Percentiles rank a stretch among this genome's conserved stretches.
Conservation (phyloP, 2,113 vertebrate genomes). For the Xiphias gladius region DNA sequence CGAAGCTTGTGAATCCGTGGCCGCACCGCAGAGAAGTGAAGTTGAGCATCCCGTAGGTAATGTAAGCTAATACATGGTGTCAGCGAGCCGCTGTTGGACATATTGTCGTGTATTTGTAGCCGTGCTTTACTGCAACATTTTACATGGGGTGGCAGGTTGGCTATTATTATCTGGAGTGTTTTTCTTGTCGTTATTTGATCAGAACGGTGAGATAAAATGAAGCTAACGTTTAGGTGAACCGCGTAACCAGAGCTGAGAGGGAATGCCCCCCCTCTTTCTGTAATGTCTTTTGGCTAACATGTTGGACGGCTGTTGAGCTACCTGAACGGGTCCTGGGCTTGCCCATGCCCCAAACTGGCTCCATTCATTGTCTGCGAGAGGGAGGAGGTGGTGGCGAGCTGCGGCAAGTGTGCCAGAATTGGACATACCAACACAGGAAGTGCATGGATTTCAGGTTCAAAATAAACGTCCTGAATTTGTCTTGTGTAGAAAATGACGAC, state of each 20-base stretch:
- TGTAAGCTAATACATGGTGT: background rate
- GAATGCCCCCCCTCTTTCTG: background rate
- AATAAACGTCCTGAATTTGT: background rate
- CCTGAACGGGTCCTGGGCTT: constrained; percentile 50
- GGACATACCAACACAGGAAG: constrained; percentile 45
- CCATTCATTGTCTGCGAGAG: constrained; percentile 79
- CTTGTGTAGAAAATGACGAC: accelerated
- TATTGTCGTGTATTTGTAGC: too few species aligned
- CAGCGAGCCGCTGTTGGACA: background rate
- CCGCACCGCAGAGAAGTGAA: constrained; percentile 79
- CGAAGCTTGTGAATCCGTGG: constrained; percentile 50
- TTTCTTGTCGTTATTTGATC: constrained; percentile 34
- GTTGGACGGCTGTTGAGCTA: background rate
- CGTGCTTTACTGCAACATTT: background rate
- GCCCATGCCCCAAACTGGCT: constrained; percentile 52
- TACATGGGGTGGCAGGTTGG: background rate
- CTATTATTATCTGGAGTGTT: background rate
- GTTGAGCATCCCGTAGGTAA: constrained; percentile 80
- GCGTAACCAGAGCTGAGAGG: background rate
- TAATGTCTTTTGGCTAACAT: background rate
- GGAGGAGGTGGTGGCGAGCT: constrained; percentile 64
- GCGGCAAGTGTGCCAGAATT: constrained; percentile 58
- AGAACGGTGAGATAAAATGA: constrained; percentile 20
- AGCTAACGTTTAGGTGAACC: constrained; percentile 11
- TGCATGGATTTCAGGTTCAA: background rate